Percentiles rank a stretch among this genome's conserved stretches.
These are phyloP conservation scores for Eristalis intricaria DNA, from an alignment of 2,888 invertebrate genomes.

Conservation along the genomic window DNA sequence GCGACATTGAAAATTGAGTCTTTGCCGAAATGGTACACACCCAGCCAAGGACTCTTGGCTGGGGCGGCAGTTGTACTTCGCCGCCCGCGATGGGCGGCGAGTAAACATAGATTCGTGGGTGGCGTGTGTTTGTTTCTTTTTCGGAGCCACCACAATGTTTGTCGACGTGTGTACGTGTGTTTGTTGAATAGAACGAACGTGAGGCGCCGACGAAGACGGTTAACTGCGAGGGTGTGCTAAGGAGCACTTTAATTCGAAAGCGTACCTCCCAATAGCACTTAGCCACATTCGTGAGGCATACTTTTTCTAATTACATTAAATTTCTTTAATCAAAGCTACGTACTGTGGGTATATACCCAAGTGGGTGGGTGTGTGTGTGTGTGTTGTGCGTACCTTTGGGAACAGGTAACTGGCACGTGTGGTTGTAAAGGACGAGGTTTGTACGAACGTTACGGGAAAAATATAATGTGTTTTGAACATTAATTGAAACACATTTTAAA, in stretches of 20 bases:
- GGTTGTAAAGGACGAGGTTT: not conserved
- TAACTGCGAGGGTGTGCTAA: slow-evolving; percentile 26
- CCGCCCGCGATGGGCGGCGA: not conserved
- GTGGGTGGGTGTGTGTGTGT: too few species aligned
- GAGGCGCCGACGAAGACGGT: slow-evolving; percentile 11
- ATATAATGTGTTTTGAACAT: not conserved
- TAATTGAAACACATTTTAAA: not conserved
- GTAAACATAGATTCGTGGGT: slow-evolving; percentile 10
- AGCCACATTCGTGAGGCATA: slow-evolving; percentile 25
- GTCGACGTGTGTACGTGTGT: slow-evolving; percentile 34
- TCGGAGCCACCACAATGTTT: slow-evolving; percentile 27
- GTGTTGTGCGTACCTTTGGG: slow-evolving; percentile 9
- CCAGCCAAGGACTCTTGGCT: not conserved
- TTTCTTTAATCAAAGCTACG: slow-evolving; percentile 36
- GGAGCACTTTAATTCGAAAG: slow-evolving; percentile 45
- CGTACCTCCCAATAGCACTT: slow-evolving; percentile 13
- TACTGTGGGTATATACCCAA: not conserved
- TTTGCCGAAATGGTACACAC: slow-evolving; percentile 1
- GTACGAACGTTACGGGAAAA: not conserved
- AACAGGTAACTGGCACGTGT: slow-evolving; percentile 27
- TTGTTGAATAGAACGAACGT: slow-evolving; percentile 49
- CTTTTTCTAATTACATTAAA: slow-evolving; percentile 52
- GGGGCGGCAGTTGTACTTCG: not conserved
- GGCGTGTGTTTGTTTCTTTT: not conserved
- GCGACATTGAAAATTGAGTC: slow-evolving; percentile 58